Evolutionary conservation across 1,140 invertebrate species (phyloP).

Genomic region (Neoseiulus cucumeris): DNA sequence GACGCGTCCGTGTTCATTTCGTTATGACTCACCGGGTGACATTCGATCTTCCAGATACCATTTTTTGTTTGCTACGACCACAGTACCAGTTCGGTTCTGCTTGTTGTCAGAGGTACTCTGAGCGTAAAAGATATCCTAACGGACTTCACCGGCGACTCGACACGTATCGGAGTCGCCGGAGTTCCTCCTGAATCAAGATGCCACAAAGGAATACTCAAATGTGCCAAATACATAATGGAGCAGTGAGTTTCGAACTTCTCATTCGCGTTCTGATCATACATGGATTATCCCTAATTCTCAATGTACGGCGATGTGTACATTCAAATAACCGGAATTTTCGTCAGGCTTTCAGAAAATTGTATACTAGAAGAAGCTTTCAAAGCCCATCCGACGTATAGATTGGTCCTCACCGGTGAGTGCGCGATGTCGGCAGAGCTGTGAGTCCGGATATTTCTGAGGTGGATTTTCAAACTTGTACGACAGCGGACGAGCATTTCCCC

Average conservation of each 20-base stretch:
- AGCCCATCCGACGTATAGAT: background rate
- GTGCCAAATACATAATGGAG: slow-evolving; percentile 3
- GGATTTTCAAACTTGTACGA: too few species aligned
- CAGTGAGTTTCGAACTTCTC: too few species aligned
- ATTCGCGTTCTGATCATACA: too few species aligned
- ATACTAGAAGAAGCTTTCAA: slow-evolving; percentile 18
- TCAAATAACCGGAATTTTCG: too few species aligned
- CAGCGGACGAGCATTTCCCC: too few species aligned
- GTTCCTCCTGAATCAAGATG: slow-evolving; percentile 40
- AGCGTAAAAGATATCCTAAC: slow-evolving; percentile 71
- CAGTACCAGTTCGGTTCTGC: slow-evolving; percentile 52
- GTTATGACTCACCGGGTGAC: too few species aligned
- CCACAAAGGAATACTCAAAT: slow-evolving; percentile 7
- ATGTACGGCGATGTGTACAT: too few species aligned
- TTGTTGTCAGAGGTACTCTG: slow-evolving; percentile 64
- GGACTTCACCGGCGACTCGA: slow-evolving; percentile 59
- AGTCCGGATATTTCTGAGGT: too few species aligned
- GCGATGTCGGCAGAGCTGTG: too few species aligned
- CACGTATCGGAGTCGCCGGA: slow-evolving; percentile 48
- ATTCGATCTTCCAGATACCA: slow-evolving; percentile 39
- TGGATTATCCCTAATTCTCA: slow-evolving; percentile 21
- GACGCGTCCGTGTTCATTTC: too few species aligned
- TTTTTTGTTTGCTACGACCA: slow-evolving; percentile 71
- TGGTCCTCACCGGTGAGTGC: slow-evolving; percentile 15
- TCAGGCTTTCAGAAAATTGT: slow-evolving; percentile 24